Evolutionary conservation across 35 echinoderm and acorn worm species (phyloP).

Genomic region (Patiria miniata): DNA sequence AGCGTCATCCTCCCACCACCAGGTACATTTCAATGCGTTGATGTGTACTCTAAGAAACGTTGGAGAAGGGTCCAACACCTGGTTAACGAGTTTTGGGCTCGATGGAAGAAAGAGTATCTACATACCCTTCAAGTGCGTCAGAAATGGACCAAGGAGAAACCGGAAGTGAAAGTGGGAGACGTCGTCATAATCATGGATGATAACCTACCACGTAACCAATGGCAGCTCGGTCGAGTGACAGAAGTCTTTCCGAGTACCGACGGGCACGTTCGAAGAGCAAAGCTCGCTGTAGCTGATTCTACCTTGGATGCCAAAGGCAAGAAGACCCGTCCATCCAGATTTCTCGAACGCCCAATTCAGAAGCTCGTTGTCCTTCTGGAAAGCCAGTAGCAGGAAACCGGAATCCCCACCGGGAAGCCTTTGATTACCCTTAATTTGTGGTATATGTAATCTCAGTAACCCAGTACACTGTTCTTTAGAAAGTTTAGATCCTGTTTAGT

Average conservation of each 20-base stretch:
- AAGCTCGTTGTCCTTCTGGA: constrained; percentile 62
- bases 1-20: constrained; percentile 50
- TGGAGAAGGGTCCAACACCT: constrained; percentile 73
- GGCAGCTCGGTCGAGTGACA: constrained; percentile 41
- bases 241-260: constrained; percentile 19
- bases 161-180: constrained; percentile 48
- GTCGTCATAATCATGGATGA: constrained; percentile 53
- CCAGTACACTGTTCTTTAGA: too few species aligned
- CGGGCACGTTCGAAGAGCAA: constrained; percentile 34
- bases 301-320: constrained; percentile 36
- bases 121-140: constrained; percentile 53
- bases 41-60: constrained; percentile 56
- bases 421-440: too few species aligned
- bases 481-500: too few species aligned
- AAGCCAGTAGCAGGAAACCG: neutral
- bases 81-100: constrained; percentile 63
- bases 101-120: constrained; percentile 71
- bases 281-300: constrained; percentile 16
- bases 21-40: constrained; percentile 23
- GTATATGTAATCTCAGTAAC: too few species aligned
- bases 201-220: constrained; percentile 35
- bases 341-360: constrained; percentile 56
- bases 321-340: neutral
- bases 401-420: constrained; percentile 34
- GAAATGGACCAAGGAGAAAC: constrained; percentile 40